phyloP scores from a whole-genome alignment of 1,140 invertebrate species.

The Anagrus nilaparvatae region DNA sequence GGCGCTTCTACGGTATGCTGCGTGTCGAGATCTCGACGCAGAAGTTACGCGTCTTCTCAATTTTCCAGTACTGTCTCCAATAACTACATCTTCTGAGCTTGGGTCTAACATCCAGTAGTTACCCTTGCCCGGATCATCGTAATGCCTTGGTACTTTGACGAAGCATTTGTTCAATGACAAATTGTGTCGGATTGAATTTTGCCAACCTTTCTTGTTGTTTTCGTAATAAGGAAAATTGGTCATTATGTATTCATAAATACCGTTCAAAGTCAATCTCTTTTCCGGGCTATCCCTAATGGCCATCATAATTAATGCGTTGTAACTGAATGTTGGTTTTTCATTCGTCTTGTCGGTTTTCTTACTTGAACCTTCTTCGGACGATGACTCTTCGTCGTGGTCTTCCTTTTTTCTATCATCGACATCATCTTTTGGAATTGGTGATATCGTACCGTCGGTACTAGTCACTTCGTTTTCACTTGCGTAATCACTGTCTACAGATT shows the following conservation, averaged over 20 bases:
- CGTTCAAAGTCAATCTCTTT: slow-evolving; percentile 90
- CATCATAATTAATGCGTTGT: slow-evolving; percentile 99
- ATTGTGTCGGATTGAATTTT: slow-evolving; percentile 97
- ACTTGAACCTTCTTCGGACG: slow-evolving; percentile 16
- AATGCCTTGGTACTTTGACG: slow-evolving; percentile 88
- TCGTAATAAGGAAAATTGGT: slow-evolving; percentile 95
- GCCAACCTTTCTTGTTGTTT: slow-evolving; percentile 98
- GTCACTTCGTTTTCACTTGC: too few relatives aligned
- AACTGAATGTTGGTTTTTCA: slow-evolving; percentile 88
- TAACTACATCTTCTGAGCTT: slow-evolving; percentile 92
- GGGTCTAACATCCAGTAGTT: slow-evolving; percentile 96
- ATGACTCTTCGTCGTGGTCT: too few relatives aligned
- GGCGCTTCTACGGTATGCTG: slow-evolving; percentile 70
- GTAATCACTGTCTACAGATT: too few relatives aligned
- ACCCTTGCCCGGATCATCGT: slow-evolving; percentile 89
- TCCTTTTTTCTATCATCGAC: too few relatives aligned
- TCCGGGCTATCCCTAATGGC: slow-evolving; percentile 90
- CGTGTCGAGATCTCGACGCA: slow-evolving; percentile 70
- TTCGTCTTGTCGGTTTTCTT: slow-evolving; percentile 19
- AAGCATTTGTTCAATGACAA: slow-evolving; percentile 97
- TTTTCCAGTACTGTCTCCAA: slow-evolving; percentile 94
- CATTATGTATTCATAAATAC: slow-evolving; percentile 99
- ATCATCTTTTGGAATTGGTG: too few relatives aligned
- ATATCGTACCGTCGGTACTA: too few relatives aligned
- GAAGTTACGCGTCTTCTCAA: slow-evolving; percentile 77